Base-by-base conservation (phyloP, 2,888 invertebrate genomes). In the Heliconius hortense region DNA sequence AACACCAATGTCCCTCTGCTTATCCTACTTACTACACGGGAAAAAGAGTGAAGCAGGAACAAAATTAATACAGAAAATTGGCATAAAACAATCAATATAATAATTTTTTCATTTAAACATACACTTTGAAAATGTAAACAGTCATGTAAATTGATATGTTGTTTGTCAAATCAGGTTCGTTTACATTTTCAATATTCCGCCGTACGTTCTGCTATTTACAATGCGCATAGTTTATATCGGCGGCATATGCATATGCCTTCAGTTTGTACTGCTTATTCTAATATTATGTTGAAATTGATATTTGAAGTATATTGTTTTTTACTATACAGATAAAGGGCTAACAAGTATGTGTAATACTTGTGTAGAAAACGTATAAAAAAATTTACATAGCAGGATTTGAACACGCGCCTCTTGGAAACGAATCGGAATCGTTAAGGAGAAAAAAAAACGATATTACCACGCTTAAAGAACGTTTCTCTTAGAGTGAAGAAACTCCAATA, bases 201-300 rank as follows among this genome's bases (percentile, higher is more conserved):
- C 43, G 67, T 43, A 67, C 43, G 43, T 67, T 26, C 43, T 26
- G n/a, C 26, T 43, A 43, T 67, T 67, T 67, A 48, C 67, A 39
- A 67, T 67, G 67, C 43, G 26, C 67, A 67, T 67, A 67, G 67
- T 48, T 66, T 15, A 67, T 67, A 13, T 67, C 43, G 66, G 24
- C 24, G 67, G 26, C 18, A 67, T 24, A 67, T 24, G 43, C 67
- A 67, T 24, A 67, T 67, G 26, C 15, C 18, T 48, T 66, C 18
- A 26, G 26, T 10, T 26, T 67, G 26, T 66, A 62, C 62, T 62
- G 62, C 8, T 66, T 43, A 43, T 43, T 66, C n/a, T 39, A 66
- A 2, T 43, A 43, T 8, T 66, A 56, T 8, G 56, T 56, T 56
- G n/a, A 53, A 21, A 53, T 53, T 21, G 53, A 8, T 53, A 53